Evolutionary conservation across 2,888 invertebrate species (phyloP), one percentile per base, ranked within the genome.

Genomic region (Desoria tigrina): DNA sequence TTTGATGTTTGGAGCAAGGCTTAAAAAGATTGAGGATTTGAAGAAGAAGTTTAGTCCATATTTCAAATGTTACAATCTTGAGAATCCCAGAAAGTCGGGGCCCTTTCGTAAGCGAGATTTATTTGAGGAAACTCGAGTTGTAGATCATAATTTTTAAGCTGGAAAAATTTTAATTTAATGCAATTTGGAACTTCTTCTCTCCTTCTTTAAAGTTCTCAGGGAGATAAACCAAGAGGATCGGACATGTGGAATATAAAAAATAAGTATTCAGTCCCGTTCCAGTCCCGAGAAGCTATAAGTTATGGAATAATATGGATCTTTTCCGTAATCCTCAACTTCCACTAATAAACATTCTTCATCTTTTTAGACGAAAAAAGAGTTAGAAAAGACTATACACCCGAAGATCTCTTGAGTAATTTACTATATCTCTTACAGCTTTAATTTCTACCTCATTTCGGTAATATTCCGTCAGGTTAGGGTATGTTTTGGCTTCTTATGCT

Each of bases 151-250:
- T 54, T 65, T 62, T 61, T 65, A 64, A 60, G 51, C 65, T 59
- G 32, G 60, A 65, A 58, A 65, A 62, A 32, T 65, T 65, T 60
- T 65, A 60, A 65, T 65, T 65, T 65, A 61, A 55, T 65, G 65
- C 65, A 57, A 37, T 57, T 60, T 37, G 23, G n/a, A n/a, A n/a
- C n/a, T n/a, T n/a, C n/a, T n/a, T n/a, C n/a, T n/a, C n/a, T n/a
- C n/a, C n/a, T n/a, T n/a, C n/a, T n/a, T n/a, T n/a, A n/a, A 45
- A 16, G 51, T 51, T 51, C 26, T 51, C 26, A 51, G 24, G 21
- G 11, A 32, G 32, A 32, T 32, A 32, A 32, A 32, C 32, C 32
- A 32, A 32, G 32, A 32, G 6, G 6, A 32, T 11, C 6, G 32
- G 6, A 32, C 6, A 32, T 32, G 32, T 32, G 4, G 32, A 32